A percentile compares a stretch with the other conserved stretches of the same genome.
These are phyloP conservation scores for Platyscapa corneri DNA, from an alignment of 1,140 invertebrate species.

Conservation along the genomic window DNA sequence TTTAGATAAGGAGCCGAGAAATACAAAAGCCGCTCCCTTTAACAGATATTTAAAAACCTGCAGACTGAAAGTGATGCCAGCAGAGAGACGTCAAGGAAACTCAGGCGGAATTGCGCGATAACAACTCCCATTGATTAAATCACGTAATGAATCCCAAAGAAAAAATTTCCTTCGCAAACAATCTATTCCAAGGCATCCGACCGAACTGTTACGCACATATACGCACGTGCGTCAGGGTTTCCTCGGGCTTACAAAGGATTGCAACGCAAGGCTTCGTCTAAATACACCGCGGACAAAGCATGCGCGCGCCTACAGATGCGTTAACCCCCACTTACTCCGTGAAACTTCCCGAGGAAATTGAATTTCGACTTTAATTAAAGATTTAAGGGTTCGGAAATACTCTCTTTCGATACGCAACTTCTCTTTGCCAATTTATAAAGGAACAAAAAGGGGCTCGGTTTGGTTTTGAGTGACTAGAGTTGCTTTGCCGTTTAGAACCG, in stretches of 20 bases:
- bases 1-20: conserved; percentile 1
- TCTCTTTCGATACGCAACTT: neutral
- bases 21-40: neutral
- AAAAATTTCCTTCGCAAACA: conserved; percentile 15
- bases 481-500: neutral
- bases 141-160: neutral
- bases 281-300: conserved; percentile 36
- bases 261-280: neutral
- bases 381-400: neutral
- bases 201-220: neutral
- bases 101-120: neutral
- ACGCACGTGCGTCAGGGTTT: neutral
- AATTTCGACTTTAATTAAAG: conserved; percentile 65
- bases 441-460: neutral
- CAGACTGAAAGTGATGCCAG: neutral
- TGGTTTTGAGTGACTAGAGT: neutral
- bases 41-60: neutral
- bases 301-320: neutral
- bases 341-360: conserved; percentile 59
- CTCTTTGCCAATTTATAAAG: neutral
- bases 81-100: neutral
- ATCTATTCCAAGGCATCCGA: neutral
- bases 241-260: neutral
- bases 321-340: neutral
- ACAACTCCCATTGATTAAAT: conserved; percentile 14